Conservation (phyloP, 2,797 vertebrate genomes). For the Geotrypetes seraphini region DNA sequence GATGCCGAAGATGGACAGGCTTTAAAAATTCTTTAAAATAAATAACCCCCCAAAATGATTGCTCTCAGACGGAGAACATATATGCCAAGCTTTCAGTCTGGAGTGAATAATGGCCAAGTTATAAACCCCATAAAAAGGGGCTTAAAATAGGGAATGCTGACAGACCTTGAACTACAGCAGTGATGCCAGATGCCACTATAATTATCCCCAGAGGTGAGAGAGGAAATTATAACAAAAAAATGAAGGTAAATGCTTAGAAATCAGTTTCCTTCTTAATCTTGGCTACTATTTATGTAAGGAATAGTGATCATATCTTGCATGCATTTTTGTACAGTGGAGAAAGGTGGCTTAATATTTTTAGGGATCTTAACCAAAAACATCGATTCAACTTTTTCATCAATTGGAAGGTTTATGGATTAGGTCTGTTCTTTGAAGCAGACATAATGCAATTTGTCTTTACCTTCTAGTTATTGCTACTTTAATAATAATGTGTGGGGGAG, state of each 20-base stretch:
- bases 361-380: slow-evolving; percentile 25
- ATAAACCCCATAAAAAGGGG: neutral
- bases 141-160: neutral
- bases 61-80: too few relatives aligned
- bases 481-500: too few relatives aligned
- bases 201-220: neutral
- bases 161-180: neutral
- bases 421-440: slow-evolving; percentile 26
- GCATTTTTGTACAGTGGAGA: slow-evolving; percentile 5
- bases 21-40: too few relatives aligned
- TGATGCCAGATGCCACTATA: neutral
- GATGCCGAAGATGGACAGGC: too few relatives aligned
- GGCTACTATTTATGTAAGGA: too few relatives aligned
- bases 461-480: slow-evolving; percentile 36
- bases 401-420: slow-evolving; percentile 37
- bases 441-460: slow-evolving; percentile 23
- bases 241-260: too few relatives aligned
- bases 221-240: neutral
- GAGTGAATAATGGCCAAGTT: neutral
- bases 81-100: too few relatives aligned
- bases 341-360: slow-evolving; percentile 15
- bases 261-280: too few relatives aligned
- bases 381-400: slow-evolving; percentile 26
- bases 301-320: too few relatives aligned
- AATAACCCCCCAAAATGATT: too few relatives aligned